Base-by-base conservation (phyloP, 2,113 vertebrate species). In the Mormyrus lacerda region DNA sequence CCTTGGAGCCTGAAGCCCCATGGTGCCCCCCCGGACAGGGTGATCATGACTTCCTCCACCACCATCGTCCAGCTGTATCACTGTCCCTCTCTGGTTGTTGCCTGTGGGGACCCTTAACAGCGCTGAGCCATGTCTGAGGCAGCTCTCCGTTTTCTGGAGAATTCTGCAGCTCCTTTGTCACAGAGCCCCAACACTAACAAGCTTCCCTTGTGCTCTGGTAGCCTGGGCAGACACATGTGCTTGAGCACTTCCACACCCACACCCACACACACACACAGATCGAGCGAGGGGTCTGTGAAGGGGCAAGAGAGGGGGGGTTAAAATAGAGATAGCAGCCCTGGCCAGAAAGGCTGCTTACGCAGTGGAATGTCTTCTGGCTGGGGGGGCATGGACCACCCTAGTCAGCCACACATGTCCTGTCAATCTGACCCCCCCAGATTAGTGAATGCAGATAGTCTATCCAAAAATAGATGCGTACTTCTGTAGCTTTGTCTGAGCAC, bases 1-100 rank as follows among this genome's bases (percentile, higher is more conserved):
- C 98, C 98, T 89, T 99, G 98, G 76, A 99, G 97, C 91, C 98
- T 97, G 94, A 99, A 99, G 86, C 98, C 98, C 98, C 98, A 99
- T 27, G 98, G 98, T 7, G 97, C 97, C 92, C 98, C 98, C 93
- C 98, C 98, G 47, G 97, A 97, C 89, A 99, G 94, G 83, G 96
- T 97, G 92, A 99, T 96, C 91, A 97, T 94, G 90, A 98, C 96
- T 93, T 99, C 97, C 91, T 98, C 97, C 91, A 96, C 97, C 91
- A 97, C 96, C 96, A 98, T 96, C 91, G 89, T 93, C 53, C 73
- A 6, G 5, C 17, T 19, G 69, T 45, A 51, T 91, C 2, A 89
- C 6, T 87, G 15, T 83, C 89, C 82, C 73, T 61, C 8, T 88
- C 83, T 88, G 51, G 39, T 88, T 4, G 83, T 90, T 87, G 55